These are phyloP conservation scores for Microcebus tavaratra DNA, from an alignment of 2,113 vertebrate genomes.

Conservation along the genomic window DNA sequence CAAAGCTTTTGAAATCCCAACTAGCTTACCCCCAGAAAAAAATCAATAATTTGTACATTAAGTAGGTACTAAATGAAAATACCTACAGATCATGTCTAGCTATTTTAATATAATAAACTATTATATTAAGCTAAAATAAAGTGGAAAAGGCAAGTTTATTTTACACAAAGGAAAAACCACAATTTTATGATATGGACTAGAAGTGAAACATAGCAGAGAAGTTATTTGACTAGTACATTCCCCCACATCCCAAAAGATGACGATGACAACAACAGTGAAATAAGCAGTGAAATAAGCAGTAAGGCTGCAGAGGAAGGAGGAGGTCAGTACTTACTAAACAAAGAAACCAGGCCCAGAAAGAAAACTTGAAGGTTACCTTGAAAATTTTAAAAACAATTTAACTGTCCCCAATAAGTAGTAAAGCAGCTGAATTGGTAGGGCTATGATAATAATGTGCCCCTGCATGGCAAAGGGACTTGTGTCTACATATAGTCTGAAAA, in stretches of 20 bases:
- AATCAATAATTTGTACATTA: conserved; percentile 21
- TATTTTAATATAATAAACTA: conserved; percentile 33
- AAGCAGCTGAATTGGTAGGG: not conserved
- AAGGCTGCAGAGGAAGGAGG: not conserved
- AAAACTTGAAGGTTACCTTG: not conserved
- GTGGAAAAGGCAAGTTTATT: not conserved
- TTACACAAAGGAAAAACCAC: conserved; percentile 4
- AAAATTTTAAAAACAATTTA: conserved; percentile 27
- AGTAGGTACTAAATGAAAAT: conserved; percentile 30
- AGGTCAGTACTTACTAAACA: not conserved
- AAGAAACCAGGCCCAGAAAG: not conserved
- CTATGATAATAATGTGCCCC: not conserved
- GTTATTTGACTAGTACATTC: not conserved
- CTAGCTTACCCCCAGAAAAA: not conserved
- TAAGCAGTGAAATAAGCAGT: not conserved
- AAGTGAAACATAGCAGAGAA: not conserved
- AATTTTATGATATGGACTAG: conserved; percentile 10
- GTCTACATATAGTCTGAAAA: conserved; percentile 12
- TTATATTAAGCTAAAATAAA: not conserved
- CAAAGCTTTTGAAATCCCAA: conserved; percentile 15
- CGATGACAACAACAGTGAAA: not conserved
- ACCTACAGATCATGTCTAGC: not conserved
- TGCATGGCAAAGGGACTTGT: not conserved
- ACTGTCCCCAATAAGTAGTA: conserved; percentile 2
- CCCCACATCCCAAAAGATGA: not conserved